Evolutionary conservation across 2,113 vertebrate genomes (phyloP).

Genomic region (Tragelaphus imberbis): DNA sequence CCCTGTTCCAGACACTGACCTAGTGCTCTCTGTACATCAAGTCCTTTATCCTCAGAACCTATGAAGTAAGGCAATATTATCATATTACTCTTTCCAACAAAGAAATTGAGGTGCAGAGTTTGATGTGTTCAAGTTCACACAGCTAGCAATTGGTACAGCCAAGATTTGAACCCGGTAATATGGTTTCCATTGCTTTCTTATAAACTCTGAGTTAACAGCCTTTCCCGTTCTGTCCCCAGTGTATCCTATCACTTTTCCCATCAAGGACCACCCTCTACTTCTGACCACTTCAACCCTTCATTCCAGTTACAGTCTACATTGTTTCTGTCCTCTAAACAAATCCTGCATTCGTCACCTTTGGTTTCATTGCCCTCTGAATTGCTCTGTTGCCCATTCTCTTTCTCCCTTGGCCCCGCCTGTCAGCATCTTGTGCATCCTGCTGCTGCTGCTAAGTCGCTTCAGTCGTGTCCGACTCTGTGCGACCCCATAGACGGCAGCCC

Average conservation of each 20-base stretch:
- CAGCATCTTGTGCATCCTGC: neutral
- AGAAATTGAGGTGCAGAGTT: neutral
- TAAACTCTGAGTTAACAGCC: no score
- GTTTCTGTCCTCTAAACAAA: neutral
- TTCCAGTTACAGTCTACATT: neutral
- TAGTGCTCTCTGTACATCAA: neutral
- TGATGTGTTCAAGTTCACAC: neutral
- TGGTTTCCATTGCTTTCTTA: no score
- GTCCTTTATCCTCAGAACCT: neutral
- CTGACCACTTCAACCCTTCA: neutral
- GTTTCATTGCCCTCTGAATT: neutral
- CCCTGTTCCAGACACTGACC: no score
- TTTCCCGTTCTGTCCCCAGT: neutral
- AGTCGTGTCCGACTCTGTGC: fast-evolving
- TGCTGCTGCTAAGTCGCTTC: no score
- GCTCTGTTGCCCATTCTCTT: neutral
- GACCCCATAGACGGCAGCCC: fast-evolving
- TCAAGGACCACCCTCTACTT: neutral
- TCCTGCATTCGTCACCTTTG: neutral
- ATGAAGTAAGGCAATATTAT: neutral
- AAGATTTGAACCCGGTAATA: neutral
- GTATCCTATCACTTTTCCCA: neutral
- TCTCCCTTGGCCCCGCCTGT: neutral
- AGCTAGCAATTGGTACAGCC: neutral
- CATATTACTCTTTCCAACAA: neutral